phyloP scores from a whole-genome alignment of 92 coral and sea anemone genomes.

The Umimayanthus kanabou region DNA sequence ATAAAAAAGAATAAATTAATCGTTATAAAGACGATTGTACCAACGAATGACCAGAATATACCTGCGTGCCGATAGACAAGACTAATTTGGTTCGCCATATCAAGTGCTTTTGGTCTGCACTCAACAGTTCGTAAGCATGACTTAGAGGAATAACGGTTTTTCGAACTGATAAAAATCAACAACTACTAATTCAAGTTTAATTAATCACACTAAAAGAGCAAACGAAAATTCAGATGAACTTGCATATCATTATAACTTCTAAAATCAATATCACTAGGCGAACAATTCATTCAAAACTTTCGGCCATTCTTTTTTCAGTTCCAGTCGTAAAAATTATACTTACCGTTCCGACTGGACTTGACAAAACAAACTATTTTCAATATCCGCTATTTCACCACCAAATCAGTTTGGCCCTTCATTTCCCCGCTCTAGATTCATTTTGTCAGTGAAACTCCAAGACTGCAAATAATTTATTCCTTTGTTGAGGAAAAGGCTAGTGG shows the following conservation, averaged over 20 bases:
- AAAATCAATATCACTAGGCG: conserved; percentile 16
- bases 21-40: neutral
- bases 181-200: neutral
- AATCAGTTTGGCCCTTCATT: conserved; percentile 53
- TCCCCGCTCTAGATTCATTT: conserved; percentile 56
- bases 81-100: neutral
- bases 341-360: conserved; percentile 49
- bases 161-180: neutral
- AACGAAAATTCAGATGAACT: neutral
- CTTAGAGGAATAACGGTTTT: neutral
- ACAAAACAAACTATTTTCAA: neutral
- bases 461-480: conserved; percentile 72
- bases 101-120: neutral
- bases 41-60: neutral
- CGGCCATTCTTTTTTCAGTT: neutral
- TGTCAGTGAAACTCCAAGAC: conserved; percentile 45
- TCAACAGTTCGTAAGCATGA: neutral
- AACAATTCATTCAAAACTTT: neutral
- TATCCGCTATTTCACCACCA: conserved; percentile 46
- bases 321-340: neutral
- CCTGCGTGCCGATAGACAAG: conserved; percentile 5
- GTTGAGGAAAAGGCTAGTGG: conserved; percentile 64
- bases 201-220: neutral
- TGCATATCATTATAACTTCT: conserved; percentile 1
- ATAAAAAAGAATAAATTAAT: neutral